A percentile compares a stretch with the other conserved stretches of the same genome.
Evolutionary conservation across 2,113 vertebrate genomes (phyloP).

Genomic region (Sebastes fasciatus): DNA sequence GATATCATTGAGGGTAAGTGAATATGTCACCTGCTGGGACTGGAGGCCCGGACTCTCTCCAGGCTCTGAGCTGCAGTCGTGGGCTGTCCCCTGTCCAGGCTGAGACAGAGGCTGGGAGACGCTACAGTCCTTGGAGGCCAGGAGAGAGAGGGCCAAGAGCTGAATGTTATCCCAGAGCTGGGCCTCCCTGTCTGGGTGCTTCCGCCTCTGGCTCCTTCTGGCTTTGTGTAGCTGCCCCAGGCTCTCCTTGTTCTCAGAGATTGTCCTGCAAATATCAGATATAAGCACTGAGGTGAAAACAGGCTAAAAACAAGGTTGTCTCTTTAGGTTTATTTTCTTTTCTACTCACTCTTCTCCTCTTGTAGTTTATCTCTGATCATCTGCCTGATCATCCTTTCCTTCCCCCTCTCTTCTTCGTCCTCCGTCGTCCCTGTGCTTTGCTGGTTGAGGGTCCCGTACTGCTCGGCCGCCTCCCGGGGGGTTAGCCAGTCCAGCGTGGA

Average conservation of each 20-base stretch:
- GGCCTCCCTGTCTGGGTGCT: conserved; percentile 25
- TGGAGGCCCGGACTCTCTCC: conserved; percentile 12
- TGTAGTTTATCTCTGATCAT: conserved; percentile 78
- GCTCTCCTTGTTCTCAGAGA: conserved; percentile 79
- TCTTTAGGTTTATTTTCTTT: background rate
- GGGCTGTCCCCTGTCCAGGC: conserved; percentile 11
- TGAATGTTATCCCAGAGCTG: conserved; percentile 10
- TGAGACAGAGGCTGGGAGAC: conserved; percentile 20
- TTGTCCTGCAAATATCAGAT: conserved; percentile 66
- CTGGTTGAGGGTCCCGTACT: conserved; percentile 81
- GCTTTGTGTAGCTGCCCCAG: conserved; percentile 79
- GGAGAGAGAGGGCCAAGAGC: conserved; percentile 50
- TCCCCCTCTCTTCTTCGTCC: conserved; percentile 79
- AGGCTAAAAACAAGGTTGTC: background rate
- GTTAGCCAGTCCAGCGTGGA: conserved; percentile 81
- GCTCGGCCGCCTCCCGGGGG: conserved; percentile 78
- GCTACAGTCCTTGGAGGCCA: conserved; percentile 32
- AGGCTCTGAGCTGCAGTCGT: background rate
- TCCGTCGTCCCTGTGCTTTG: conserved; percentile 66
- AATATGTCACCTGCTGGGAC: conserved; percentile 51
- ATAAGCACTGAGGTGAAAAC: too few species aligned
- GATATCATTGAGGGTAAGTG: background rate
- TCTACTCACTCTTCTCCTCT: conserved; percentile 84
- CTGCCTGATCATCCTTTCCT: conserved; percentile 81
- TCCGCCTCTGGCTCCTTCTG: conserved; percentile 39